phyloP scores from a whole-genome alignment of 2,888 invertebrate genomes.

The Heliconius charithonia region DNA sequence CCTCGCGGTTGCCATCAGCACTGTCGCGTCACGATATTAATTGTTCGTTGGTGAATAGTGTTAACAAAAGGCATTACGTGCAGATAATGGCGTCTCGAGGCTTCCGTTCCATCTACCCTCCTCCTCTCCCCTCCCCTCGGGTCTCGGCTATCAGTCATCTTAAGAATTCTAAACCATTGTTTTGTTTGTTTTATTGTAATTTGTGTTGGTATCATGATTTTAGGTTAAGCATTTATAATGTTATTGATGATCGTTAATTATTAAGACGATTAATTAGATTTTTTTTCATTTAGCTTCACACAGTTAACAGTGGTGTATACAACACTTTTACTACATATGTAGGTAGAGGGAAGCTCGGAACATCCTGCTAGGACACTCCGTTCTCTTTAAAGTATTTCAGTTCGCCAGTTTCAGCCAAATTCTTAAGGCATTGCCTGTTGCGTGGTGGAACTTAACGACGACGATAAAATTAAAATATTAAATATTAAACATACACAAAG shows the following conservation, averaged over 20 bases:
- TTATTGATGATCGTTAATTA: background rate
- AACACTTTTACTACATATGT: too few relatives aligned
- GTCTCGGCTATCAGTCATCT: conserved; percentile 58
- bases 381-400: too few relatives aligned
- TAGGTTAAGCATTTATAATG: background rate
- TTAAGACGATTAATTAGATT: background rate
- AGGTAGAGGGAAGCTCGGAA: too few relatives aligned
- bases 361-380: too few relatives aligned
- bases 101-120: conserved; percentile 52
- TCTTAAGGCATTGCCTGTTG: too few relatives aligned
- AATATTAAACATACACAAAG: too few relatives aligned
- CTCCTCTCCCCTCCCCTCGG: too few relatives aligned
- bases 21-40: conserved; percentile 67
- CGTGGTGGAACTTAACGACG: too few relatives aligned
- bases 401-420: too few relatives aligned
- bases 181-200: conserved; percentile 8
- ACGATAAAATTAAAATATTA: too few relatives aligned
- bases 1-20: conserved; percentile 55
- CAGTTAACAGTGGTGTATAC: too few relatives aligned
- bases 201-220: background rate
- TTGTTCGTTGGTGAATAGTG: conserved; percentile 71
- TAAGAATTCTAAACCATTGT: conserved; percentile 38
- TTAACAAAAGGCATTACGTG: conserved; percentile 67
- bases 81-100: conserved; percentile 67
- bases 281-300: background rate